Evolutionary conservation across 2,888 invertebrate genomes (phyloP).

Genomic region (Steinernema carpocapsae): DNA sequence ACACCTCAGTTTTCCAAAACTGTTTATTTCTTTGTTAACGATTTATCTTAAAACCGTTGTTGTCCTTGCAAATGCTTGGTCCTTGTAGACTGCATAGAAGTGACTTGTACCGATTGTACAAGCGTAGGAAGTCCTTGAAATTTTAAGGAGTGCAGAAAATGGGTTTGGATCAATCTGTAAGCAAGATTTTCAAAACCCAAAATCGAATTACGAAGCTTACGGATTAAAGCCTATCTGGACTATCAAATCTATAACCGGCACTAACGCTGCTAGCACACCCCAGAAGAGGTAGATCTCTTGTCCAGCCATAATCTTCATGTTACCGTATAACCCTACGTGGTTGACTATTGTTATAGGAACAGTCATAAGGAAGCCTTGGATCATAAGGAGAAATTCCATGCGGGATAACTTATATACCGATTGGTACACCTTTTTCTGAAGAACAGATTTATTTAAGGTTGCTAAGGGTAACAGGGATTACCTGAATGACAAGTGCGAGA

Average conservation of each 20-base stretch:
- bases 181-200: too few relatives aligned
- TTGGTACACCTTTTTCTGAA: background rate
- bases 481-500: background rate
- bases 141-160: too few relatives aligned
- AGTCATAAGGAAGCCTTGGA: constrained; percentile 2
- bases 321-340: background rate
- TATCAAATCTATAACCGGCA: background rate
- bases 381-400: background rate
- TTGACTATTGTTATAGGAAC: background rate
- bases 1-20: too few relatives aligned
- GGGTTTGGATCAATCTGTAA: too few relatives aligned
- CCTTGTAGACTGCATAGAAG: too few relatives aligned
- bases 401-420: background rate
- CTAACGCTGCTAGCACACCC: background rate
- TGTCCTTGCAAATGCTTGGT: too few relatives aligned
- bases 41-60: too few relatives aligned
- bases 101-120: too few relatives aligned
- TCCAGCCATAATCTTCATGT: background rate
- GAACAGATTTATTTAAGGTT: background rate
- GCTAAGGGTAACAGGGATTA: background rate
- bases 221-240: constrained; percentile 1
- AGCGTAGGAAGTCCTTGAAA: too few relatives aligned
- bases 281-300: background rate
- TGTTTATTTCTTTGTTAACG: too few relatives aligned
- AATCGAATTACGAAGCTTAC: background rate